phyloP scores from a whole-genome alignment of 2,113 vertebrate genomes.

The Recurvirostra avosetta region DNA sequence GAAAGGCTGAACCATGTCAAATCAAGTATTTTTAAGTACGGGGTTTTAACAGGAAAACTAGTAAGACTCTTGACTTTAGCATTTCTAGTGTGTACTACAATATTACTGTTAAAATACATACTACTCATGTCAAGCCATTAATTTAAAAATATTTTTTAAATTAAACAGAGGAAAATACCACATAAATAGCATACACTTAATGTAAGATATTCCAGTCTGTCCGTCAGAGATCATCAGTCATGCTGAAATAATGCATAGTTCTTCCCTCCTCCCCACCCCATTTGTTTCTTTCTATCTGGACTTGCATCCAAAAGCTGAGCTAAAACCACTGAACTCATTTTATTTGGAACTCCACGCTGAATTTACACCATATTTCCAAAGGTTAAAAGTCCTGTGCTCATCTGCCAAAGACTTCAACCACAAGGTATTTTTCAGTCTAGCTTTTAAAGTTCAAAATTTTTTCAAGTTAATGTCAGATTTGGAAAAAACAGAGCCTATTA shows the following conservation, averaged over 20 bases:
- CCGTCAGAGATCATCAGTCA: conserved; percentile 48
- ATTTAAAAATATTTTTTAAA: conserved; percentile 7
- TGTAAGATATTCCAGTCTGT: conserved; percentile 34
- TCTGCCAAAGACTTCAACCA: conserved; percentile 60
- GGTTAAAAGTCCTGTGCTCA: conserved; percentile 41
- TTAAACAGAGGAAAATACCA: conserved; percentile 34
- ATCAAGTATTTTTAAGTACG: not conserved
- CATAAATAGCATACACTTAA: not conserved
- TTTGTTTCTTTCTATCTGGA: conserved; percentile 37
- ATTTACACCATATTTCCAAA: conserved; percentile 69
- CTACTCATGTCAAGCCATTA: not conserved
- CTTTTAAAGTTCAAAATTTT: conserved; percentile 65
- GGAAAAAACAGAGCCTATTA: conserved; percentile 46
- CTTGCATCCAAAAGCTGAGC: conserved; percentile 57
- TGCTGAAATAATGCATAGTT: conserved; percentile 51
- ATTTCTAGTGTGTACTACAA: not conserved
- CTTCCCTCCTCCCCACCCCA: not conserved
- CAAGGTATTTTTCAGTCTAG: conserved; percentile 60
- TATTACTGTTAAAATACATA: not conserved
- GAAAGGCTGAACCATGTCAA: not conserved
- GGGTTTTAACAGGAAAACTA: not conserved
- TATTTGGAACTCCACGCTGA: conserved; percentile 32
- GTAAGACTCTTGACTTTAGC: not conserved
- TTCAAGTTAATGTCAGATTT: conserved; percentile 57
- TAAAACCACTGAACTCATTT: conserved; percentile 66